These are phyloP conservation scores for Morone chrysops DNA, from an alignment of 2,113 vertebrate species.

Conservation along the genomic window DNA sequence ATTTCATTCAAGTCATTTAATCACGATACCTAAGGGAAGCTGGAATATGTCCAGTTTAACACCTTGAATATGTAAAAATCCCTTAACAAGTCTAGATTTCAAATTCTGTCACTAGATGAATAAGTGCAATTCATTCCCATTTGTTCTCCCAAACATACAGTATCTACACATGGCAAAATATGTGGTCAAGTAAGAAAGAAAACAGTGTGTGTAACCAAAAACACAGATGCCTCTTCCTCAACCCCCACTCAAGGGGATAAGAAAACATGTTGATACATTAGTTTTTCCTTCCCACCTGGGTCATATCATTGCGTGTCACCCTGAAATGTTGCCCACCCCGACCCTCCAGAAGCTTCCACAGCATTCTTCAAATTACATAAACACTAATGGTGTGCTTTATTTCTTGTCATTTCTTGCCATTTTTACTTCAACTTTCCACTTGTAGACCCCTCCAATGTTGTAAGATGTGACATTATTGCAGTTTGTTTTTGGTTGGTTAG, in stretches of 20 bases:
- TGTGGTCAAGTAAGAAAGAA: conserved; percentile 54
- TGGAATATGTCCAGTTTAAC: conserved; percentile 31
- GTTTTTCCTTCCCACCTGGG: conserved; percentile 68
- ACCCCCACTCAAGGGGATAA: conserved; percentile 36
- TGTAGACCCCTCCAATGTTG: not conserved
- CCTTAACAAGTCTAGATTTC: conserved; percentile 42
- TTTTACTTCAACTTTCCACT: not conserved
- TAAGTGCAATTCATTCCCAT: conserved; percentile 9
- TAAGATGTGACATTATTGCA: not conserved
- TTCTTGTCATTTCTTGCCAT: not conserved
- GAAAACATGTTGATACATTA: conserved; percentile 58
- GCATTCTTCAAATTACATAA: conserved; percentile 40
- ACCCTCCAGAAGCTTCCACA: conserved; percentile 28
- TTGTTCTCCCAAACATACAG: conserved; percentile 38
- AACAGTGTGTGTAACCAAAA: conserved; percentile 60
- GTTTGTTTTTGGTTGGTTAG: not conserved
- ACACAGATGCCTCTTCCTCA: conserved; percentile 42
- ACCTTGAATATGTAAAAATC: conserved; percentile 30
- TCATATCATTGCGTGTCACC: conserved; percentile 58
- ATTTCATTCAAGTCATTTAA: conserved; percentile 18
- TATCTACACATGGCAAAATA: conserved; percentile 35
- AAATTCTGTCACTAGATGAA: conserved; percentile 30
- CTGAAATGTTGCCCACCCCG: conserved; percentile 20
- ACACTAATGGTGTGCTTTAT: conserved; percentile 5
- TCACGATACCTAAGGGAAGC: conserved; percentile 10